Evolutionary conservation across 1,140 invertebrate genomes (phyloP).

Genomic region (Heliconius congener): DNA sequence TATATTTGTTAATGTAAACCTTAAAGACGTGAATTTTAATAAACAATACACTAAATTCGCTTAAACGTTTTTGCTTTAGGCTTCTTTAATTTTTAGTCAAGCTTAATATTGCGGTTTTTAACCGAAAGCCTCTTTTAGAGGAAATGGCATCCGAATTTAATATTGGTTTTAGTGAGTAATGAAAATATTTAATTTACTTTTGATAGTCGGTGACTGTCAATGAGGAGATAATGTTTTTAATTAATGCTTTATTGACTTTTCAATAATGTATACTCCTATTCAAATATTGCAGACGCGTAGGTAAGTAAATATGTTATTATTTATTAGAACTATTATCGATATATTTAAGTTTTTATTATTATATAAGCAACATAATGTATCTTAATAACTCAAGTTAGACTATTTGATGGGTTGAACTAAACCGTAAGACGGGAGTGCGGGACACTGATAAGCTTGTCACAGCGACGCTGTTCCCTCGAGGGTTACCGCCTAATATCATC

Average conservation of each 20-base stretch:
- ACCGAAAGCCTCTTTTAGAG: conserved; percentile 68
- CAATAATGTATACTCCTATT: not conserved
- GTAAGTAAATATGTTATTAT: not conserved
- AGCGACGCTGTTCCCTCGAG: conserved; percentile 27
- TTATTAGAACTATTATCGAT: not conserved
- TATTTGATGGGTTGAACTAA: conserved; percentile 19
- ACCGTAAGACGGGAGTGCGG: conserved; percentile 13
- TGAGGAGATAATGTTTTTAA: conserved; percentile 25
- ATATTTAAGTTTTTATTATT: not conserved
- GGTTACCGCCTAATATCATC: conserved; percentile 5
- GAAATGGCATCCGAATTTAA: conserved; percentile 70
- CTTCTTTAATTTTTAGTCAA: conserved; percentile 20
- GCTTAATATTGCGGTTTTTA: conserved; percentile 76
- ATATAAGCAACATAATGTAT: not conserved
- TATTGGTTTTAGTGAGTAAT: conserved; percentile 58
- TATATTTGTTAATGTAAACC: conserved; percentile 31
- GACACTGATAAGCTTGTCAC: conserved; percentile 24
- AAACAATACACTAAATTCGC: conserved; percentile 21
- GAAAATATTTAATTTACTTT: conserved; percentile 30
- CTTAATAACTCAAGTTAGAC: not conserved
- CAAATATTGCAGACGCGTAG: not conserved
- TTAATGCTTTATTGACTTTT: not conserved
- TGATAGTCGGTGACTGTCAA: conserved; percentile 19
- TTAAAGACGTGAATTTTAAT: conserved; percentile 25
- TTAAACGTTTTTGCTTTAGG: conserved; percentile 15